Percentiles rank a stretch among this genome's conserved stretches.
Conservation (phyloP, 2,113 vertebrate species). For the Oreochromis aureus region DNA sequence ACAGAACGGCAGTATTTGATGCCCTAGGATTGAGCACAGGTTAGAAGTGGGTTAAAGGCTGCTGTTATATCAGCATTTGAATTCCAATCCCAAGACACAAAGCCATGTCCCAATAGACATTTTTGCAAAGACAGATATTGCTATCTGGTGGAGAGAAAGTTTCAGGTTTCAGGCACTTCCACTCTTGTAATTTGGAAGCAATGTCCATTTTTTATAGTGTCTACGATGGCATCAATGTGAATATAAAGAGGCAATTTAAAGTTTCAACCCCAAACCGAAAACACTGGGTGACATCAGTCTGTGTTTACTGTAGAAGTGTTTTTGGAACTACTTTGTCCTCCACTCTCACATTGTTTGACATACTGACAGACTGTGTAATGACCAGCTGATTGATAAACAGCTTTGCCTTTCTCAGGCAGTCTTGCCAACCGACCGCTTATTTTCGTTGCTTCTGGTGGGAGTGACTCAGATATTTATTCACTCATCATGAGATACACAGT, state of each 20-base stretch:
- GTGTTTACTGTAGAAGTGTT: background rate
- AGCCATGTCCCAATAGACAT: background rate
- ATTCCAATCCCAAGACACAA: background rate
- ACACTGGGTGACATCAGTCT: background rate
- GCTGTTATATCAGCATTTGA: background rate
- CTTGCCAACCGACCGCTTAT: background rate
- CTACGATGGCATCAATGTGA: background rate
- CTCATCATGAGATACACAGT: background rate
- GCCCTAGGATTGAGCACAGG: background rate
- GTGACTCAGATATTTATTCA: background rate
- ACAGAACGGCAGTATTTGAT: background rate
- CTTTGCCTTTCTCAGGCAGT: background rate
- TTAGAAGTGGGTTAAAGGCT: background rate
- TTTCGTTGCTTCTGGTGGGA: background rate
- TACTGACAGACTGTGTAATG: background rate
- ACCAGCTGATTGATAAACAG: background rate
- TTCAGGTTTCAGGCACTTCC: background rate
- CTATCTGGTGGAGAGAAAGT: background rate
- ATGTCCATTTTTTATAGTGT: background rate
- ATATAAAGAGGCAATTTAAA: background rate
- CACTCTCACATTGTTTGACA: background rate
- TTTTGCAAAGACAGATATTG: background rate
- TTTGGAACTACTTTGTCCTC: background rate
- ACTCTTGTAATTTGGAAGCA: background rate
- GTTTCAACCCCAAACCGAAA: background rate